Evolutionary conservation across 2,113 vertebrate species (phyloP).

Genomic region (Platysternon megacephalum): DNA sequence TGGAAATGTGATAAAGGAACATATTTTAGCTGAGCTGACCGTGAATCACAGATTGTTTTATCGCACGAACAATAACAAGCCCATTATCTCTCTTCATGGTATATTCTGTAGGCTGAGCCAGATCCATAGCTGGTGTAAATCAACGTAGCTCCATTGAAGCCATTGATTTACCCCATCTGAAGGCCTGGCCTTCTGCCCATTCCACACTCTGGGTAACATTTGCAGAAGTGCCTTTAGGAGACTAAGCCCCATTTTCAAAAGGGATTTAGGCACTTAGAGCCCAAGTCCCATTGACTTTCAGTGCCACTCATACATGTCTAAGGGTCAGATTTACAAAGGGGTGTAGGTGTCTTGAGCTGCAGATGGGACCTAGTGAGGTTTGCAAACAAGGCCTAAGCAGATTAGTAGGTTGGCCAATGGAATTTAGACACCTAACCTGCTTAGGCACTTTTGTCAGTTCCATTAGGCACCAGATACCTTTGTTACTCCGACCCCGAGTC

Average conservation of each 20-base stretch:
- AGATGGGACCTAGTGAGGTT: not conserved
- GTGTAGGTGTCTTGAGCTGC: not conserved
- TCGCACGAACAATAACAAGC: not conserved
- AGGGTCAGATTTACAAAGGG: not conserved
- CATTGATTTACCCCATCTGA: not conserved
- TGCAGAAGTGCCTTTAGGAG: not conserved
- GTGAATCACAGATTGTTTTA: not conserved
- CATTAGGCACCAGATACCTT: not conserved
- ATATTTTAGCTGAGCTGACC: not conserved
- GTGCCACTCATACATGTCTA: not conserved
- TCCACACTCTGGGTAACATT: not conserved
- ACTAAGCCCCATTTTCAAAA: not conserved
- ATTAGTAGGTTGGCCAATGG: not conserved
- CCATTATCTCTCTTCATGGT: not conserved
- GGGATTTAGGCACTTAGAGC: not conserved
- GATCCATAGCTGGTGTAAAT: not conserved
- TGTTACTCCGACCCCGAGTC: not conserved
- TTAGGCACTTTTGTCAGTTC: not conserved
- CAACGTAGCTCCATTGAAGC: not conserved
- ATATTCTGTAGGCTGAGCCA: not conserved
- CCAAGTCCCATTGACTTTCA: not conserved
- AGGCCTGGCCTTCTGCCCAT: not conserved
- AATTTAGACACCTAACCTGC: not conserved
- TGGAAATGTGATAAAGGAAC: not conserved
- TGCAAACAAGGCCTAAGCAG: not conserved